Base-by-base conservation (phyloP, 2,888 invertebrate genomes). In the Mylabris sibirica region DNA sequence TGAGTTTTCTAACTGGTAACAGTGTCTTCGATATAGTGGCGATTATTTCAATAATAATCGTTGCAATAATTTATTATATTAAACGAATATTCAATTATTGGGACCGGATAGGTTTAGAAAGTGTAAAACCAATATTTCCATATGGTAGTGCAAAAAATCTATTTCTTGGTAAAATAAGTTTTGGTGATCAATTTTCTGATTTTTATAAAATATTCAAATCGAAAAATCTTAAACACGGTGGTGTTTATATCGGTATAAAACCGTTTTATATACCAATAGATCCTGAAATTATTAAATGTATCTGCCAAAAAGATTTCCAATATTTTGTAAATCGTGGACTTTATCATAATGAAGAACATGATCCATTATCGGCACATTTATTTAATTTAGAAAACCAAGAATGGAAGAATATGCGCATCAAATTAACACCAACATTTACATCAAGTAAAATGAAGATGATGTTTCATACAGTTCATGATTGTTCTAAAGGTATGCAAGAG, bases 341-440 rank as follows among this genome's bases (percentile, higher is more conserved):
- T 22, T 76, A 77, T 38, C 66, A 70, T 34, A 75, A 80, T 63
- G 77, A 78, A 57, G 71, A 76, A 30, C 53, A 59, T 9, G 80
- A 81, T 65, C 80, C 80, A 0, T 49, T 81, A 17, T 67, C 70
- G 22, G 78, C 70, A 0, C 76, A 78, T 62, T 34, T 70, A 22
- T 69, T 69, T 59, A 60, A 60, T 61, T 65, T 76, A 20, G 74
- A 76, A 9, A 84, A 81, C 5, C 71, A 78, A 9, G 79, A 80
- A 59, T 86, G 86, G 86, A 83, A 81, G 67, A 75, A 75, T 14
- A 70, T 85, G 34, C 74, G 85, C 49, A 69, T 78, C 0, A 81
- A 83, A 57, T 65, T 85, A 38, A 81, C 83, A 0, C 84, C 85
- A 2, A 81, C 38, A 3, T 38, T 38, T 38, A 38, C 38, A 38